Base-by-base conservation (phyloP, 1,140 invertebrate genomes). In the Phocides pigmalion region DNA sequence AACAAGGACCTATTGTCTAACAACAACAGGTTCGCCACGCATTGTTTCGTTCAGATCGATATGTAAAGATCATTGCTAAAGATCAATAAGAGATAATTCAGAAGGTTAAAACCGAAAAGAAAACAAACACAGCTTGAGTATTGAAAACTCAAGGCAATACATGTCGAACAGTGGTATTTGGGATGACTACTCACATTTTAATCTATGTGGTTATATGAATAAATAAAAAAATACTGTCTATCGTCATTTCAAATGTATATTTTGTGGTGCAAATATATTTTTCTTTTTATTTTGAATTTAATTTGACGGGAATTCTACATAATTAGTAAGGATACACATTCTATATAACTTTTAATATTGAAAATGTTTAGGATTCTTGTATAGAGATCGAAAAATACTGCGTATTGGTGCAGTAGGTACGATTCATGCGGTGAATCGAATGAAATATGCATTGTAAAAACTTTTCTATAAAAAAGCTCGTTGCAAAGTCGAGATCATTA, bases 401-500 rank as follows among this genome's bases (percentile, higher is more conserved):
- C n/a, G n/a, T n/a, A n/a, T n/a, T n/a, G n/a, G n/a, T n/a, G n/a
- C n/a, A n/a, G n/a, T n/a, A n/a, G n/a, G n/a, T n/a, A n/a, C n/a
- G n/a, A n/a, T n/a, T n/a, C n/a, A n/a, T n/a, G n/a, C n/a, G n/a
- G n/a, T n/a, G n/a, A n/a, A n/a, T n/a, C n/a, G n/a, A n/a, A n/a
- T n/a, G n/a, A n/a, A n/a, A n/a, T n/a, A 41, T 0, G 15, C 14
- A 16, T 12, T 16, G 39, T 16, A 41, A 3, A n/a, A 0, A 3
- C 17, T 28, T 28, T 22, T 41, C n/a, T 37, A 14, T 16, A 54
- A 41, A 54, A 54, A 54, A 19, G 49, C 47, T 49, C 14, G 32
- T 62, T 71, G 64, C 58, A 58, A 74, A 79, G 67, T 70, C 58
- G 53, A 74, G 76, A 84, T 81, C 68, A 72, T 80, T 81, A 83